phyloP scores from a whole-genome alignment of 2,797 vertebrate genomes.

The Iguana delicatissima region DNA sequence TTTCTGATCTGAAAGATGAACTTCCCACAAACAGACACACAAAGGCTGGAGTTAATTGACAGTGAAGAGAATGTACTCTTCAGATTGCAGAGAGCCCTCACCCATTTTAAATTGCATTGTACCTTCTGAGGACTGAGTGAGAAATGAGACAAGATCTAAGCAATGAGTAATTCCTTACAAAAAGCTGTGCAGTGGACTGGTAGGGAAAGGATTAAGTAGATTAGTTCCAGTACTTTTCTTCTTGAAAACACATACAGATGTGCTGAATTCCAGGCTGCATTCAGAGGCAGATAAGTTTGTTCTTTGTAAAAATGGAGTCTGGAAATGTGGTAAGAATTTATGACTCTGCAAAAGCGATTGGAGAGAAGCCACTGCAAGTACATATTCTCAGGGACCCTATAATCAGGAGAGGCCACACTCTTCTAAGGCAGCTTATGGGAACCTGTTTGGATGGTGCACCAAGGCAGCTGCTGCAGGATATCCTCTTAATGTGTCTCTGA shows the following conservation, averaged over 20 bases:
- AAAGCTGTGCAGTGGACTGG: neutral
- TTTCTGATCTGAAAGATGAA: neutral
- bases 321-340: neutral
- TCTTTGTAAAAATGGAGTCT: neutral
- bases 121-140: neutral
- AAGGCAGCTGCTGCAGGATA: too few species aligned
- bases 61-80: neutral
- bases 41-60: neutral
- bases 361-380: neutral
- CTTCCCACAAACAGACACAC: neutral
- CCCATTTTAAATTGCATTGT: neutral
- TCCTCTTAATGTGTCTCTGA: neutral
- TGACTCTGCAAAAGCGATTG: neutral
- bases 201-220: neutral
- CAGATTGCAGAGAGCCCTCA: too few species aligned
- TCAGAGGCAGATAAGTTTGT: neutral
- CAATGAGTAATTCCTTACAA: neutral
- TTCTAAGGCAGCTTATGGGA: too few species aligned
- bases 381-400: neutral
- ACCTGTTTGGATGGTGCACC: too few species aligned
- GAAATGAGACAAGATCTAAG: neutral
- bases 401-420: neutral
- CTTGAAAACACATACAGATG: neutral
- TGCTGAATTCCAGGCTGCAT: neutral
- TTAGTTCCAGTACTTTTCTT: neutral